A percentile compares a stretch with the other conserved stretches of the same genome.
phyloP scores from a whole-genome alignment of 2,113 vertebrate species.

The Mirounga angustirostris region DNA sequence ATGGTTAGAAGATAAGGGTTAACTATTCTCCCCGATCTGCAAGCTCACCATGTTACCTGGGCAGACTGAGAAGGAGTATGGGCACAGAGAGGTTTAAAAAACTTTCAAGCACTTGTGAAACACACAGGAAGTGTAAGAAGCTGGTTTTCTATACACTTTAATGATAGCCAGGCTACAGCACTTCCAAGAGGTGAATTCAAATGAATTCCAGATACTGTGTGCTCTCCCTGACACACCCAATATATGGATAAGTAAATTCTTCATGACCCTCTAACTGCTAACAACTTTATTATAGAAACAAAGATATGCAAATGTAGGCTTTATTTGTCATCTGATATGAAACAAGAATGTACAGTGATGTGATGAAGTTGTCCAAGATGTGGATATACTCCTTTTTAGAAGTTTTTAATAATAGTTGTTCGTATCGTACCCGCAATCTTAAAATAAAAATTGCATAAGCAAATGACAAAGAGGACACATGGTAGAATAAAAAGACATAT shows the following conservation, averaged over 20 bases:
- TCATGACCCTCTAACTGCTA: not conserved
- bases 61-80: not conserved
- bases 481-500: not conserved
- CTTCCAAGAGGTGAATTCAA: not conserved
- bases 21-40: not conserved
- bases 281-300: not conserved
- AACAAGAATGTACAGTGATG: not conserved
- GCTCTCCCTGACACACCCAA: not conserved
- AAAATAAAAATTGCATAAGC: not conserved
- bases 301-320: not conserved
- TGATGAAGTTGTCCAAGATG: not conserved
- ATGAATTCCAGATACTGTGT: not conserved
- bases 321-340: not conserved
- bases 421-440: not conserved
- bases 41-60: not conserved
- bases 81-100: not conserved
- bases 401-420: not conserved
- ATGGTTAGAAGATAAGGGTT: not conserved
- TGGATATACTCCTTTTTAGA: not conserved
- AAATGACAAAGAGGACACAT: constrained; percentile 16
- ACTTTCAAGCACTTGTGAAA: not conserved
- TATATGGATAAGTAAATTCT: not conserved
- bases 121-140: not conserved
- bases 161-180: not conserved
- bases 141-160: not conserved